A percentile compares a stretch with the other conserved stretches of the same genome.
These are phyloP conservation scores for Cetoscarus ocellatus DNA, from an alignment of 2,797 vertebrate genomes.

Conservation along the genomic window DNA sequence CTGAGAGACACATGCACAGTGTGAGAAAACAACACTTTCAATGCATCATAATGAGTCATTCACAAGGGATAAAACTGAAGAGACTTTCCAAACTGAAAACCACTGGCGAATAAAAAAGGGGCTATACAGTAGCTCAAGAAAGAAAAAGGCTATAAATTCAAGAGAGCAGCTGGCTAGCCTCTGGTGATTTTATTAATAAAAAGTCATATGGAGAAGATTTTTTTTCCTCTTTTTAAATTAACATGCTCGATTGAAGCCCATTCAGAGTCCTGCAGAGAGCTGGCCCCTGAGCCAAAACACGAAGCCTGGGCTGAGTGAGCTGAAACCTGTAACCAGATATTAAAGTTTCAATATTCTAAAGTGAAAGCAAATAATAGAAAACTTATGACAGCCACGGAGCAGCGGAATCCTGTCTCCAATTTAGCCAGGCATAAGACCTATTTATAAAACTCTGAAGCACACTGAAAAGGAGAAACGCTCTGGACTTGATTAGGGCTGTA, in stretches of 20 bases:
- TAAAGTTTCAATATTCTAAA: conserved; percentile 81
- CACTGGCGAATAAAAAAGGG: conserved; percentile 53
- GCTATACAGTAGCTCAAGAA: conserved; percentile 54
- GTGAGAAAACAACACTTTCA: conserved; percentile 45
- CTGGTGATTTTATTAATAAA: conserved; percentile 75
- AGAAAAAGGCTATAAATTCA: conserved; percentile 53
- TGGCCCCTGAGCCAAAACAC: conserved; percentile 77
- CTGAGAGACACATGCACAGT: conserved; percentile 33
- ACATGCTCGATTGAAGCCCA: conserved; percentile 69
- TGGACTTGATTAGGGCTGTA: conserved; percentile 85
- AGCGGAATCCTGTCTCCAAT: conserved; percentile 84
- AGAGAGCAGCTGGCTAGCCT: conserved; percentile 62
- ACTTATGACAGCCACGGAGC: conserved; percentile 79
- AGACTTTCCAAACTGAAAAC: conserved; percentile 31
- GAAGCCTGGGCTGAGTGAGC: conserved; percentile 66
- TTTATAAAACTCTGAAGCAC: conserved; percentile 83
- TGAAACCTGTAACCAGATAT: conserved; percentile 86
- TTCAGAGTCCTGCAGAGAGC: conserved; percentile 70
- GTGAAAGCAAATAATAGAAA: conserved; percentile 86
- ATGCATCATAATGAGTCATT: conserved; percentile 44
- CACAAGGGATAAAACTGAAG: conserved; percentile 37
- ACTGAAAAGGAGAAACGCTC: conserved; percentile 72
- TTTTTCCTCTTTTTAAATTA: conserved; percentile 71
- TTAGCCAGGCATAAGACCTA: conserved; percentile 82
- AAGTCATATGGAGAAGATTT: conserved; percentile 73